phyloP scores from a whole-genome alignment of 30 jellyfish, hydroid and myxozoan genomes.

The Aurelia coerulea region DNA sequence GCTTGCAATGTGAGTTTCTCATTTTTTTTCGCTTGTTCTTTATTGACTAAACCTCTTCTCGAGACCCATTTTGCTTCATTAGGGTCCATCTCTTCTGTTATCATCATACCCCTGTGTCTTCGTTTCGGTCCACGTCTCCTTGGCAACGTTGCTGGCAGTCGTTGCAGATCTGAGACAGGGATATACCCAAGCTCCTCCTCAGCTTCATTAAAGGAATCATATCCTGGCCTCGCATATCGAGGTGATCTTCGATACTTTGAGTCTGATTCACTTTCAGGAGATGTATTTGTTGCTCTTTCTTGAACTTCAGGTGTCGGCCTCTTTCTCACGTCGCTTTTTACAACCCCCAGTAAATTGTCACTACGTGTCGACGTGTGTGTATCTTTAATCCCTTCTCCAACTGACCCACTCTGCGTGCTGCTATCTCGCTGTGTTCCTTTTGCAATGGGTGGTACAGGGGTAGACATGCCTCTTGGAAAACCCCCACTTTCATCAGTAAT shows the following conservation, averaged over 20 bases:
- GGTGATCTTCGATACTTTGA: neutral
- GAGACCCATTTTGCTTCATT: constrained; percentile 66
- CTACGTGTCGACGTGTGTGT: neutral
- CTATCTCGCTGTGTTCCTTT: neutral
- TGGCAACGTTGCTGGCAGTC: constrained; percentile 64
- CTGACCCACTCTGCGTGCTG: neutral
- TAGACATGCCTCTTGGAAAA: constrained; percentile 36
- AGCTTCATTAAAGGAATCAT: neutral
- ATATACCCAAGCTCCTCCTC: neutral
- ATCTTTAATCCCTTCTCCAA: neutral
- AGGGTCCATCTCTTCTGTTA: constrained; percentile 41
- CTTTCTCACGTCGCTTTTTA: neutral
- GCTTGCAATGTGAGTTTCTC: constrained; percentile 83
- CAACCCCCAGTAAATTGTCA: neutral
- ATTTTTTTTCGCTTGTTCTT: constrained; percentile 63
- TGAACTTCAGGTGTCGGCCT: constrained; percentile 8
- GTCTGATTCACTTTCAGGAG: constrained; percentile 61
- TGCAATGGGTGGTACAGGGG: constrained; percentile 40
- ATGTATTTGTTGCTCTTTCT: constrained; percentile 50
- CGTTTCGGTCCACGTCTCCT: constrained; percentile 49
- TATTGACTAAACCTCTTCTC: constrained; percentile 25
- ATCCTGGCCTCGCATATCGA: neutral
- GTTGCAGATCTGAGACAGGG: constrained; percentile 29
- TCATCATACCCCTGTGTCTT: constrained; percentile 31
- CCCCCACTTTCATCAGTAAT: constrained; percentile 31